Evolutionary conservation across 2,797 vertebrate genomes (phyloP).

Genomic region (Sebastes oblongus): DNA sequence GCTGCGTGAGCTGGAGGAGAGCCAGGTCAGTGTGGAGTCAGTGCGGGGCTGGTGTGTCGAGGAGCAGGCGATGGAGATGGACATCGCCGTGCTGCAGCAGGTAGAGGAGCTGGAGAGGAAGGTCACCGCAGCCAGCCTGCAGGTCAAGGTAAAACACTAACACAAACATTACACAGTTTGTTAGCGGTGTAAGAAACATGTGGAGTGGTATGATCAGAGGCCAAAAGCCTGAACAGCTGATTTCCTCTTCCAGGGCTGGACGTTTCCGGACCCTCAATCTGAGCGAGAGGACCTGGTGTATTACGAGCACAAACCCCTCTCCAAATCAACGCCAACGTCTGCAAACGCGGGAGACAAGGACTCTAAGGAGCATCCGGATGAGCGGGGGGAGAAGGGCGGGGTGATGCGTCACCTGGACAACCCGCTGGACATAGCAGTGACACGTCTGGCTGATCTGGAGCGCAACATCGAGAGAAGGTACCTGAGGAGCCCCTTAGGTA

Average conservation of each 20-base stretch:
- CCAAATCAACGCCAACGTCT: slow-evolving; percentile 78
- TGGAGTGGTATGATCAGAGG: not conserved
- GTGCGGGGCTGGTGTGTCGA: slow-evolving; percentile 98
- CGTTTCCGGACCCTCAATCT: slow-evolving; percentile 93
- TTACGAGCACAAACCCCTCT: slow-evolving; percentile 94
- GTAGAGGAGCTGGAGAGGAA: slow-evolving; percentile 98
- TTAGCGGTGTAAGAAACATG: not conserved
- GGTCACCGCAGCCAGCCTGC: slow-evolving; percentile 97
- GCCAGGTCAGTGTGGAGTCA: slow-evolving; percentile 93
- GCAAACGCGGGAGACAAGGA: slow-evolving; percentile 74
- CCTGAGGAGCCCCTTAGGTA: slow-evolving; percentile 99
- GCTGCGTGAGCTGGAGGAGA: slow-evolving; percentile 92
- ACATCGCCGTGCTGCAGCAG: slow-evolving; percentile 95
- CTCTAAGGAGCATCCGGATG: slow-evolving; percentile 85
- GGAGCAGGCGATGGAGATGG: slow-evolving; percentile 98
- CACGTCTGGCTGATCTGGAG: slow-evolving; percentile 99
- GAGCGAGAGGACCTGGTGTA: slow-evolving; percentile 99
- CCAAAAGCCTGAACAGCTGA: not conserved
- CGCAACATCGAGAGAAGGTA: slow-evolving; percentile 99
- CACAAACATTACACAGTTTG: not conserved
- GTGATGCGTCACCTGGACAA: slow-evolving; percentile 95
- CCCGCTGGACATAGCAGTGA: slow-evolving; percentile 99
- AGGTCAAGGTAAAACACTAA: slow-evolving; percentile 90
- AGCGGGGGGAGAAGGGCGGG: slow-evolving; percentile 84
- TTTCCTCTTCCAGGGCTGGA: slow-evolving; percentile 89